phyloP scores from a whole-genome alignment of 2,113 vertebrate genomes.

The mouse (Mus musculus) region GRCm39 chr5:139502001-139502500 shows the following conservation, averaged over 20 bases:
- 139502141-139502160: background rate
- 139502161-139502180: background rate
- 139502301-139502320: slow-evolving; percentile 24
- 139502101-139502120: background rate
- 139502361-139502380: background rate
- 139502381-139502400: slow-evolving; percentile 52
- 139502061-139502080: rapidly evolving
- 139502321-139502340: slow-evolving; percentile 64
- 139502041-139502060: background rate
- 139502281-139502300: slow-evolving; percentile 71
- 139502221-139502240: slow-evolving; percentile 58
- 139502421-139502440: background rate
- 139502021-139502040: rapidly evolving
- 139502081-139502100: background rate
- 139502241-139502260: background rate
- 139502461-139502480: too few species aligned
- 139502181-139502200: background rate
- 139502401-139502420: background rate
- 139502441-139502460: rapidly evolving
- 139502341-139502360: slow-evolving; percentile 31
- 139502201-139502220: background rate
- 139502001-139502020: background rate
- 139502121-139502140: background rate
- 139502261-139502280: slow-evolving; percentile 41
- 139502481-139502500: background rate